These are phyloP conservation scores for Amblyjoppa proteus DNA, from an alignment of 2,888 invertebrate genomes.

Conservation along the genomic window DNA sequence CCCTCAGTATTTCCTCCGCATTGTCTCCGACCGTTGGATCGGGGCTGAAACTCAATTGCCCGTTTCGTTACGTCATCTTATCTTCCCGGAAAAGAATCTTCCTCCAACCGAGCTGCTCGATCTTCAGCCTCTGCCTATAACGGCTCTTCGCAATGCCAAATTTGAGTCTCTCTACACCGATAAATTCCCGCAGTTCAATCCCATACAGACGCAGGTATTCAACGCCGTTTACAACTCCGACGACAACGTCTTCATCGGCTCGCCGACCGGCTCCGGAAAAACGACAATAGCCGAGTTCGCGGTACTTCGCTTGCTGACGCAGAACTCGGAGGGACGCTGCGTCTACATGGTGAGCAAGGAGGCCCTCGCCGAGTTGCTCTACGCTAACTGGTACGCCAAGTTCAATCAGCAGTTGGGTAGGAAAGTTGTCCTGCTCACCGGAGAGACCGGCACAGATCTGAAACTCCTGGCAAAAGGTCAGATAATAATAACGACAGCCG, in stretches of 20 bases:
- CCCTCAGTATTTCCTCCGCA: conserved; percentile 98
- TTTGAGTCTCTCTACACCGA: conserved; percentile 95
- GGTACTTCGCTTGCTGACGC: conserved; percentile 93
- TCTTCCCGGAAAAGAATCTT: conserved; percentile 98
- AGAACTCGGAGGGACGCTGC: conserved; percentile 92
- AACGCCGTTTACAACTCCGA: conserved; percentile 99
- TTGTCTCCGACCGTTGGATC: conserved; percentile 96
- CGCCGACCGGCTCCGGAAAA: conserved; percentile 96
- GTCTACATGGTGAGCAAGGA: conserved; percentile 98
- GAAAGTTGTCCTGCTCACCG: conserved; percentile 96
- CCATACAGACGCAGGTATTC: conserved; percentile 99
- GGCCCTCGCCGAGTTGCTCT: conserved; percentile 95
- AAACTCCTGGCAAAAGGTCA: conserved; percentile 97
- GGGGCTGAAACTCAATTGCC: conserved; percentile 98
- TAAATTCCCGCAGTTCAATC: conserved; percentile 97
- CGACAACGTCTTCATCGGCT: conserved; percentile 98
- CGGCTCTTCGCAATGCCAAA: conserved; percentile 94
- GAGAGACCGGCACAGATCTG: conserved; percentile 98
- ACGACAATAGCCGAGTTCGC: conserved; percentile 99
- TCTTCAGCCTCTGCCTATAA: conserved; percentile 97
- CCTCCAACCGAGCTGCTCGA: conserved; percentile 99
- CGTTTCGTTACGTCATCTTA: conserved; percentile 98
- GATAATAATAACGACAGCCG: conserved; percentile 98
- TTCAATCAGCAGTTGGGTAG: conserved; percentile 93
- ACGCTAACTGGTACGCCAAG: conserved; percentile 96